A percentile compares a stretch with the other conserved stretches of the same genome.
Conservation (phyloP, 2,797 vertebrate genomes). For the Hydrocynus forskahlii region DNA sequence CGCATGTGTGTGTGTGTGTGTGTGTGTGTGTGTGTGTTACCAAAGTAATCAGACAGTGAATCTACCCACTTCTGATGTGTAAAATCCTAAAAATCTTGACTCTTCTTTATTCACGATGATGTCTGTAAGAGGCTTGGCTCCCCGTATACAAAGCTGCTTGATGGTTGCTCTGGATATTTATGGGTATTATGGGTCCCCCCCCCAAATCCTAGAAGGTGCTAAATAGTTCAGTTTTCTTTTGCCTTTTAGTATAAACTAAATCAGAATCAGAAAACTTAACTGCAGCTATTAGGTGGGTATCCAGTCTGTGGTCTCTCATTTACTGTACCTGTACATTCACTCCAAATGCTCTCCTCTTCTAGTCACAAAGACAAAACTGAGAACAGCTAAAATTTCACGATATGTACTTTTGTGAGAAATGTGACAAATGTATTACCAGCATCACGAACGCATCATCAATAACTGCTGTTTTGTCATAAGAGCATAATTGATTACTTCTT, state of each 20-base stretch:
- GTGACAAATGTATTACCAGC: no score
- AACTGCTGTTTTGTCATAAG: no score
- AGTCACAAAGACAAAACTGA: background rate
- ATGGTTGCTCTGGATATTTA: background rate
- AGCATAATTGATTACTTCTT: no score
- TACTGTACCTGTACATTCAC: no score
- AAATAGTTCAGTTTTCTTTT: background rate
- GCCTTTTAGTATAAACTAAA: background rate
- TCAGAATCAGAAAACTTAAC: no score
- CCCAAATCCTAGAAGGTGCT: background rate
- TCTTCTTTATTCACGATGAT: background rate
- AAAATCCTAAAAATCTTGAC: constrained; percentile 11
- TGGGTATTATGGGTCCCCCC: background rate
- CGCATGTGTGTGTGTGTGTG: no score
- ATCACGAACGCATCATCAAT: no score
- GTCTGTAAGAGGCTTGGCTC: background rate
- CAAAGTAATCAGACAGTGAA: constrained; percentile 47
- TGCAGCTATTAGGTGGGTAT: background rate
- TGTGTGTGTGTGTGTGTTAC: constrained; percentile 36
- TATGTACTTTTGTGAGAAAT: no score
- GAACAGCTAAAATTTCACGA: background rate
- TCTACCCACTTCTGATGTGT: constrained; percentile 36
- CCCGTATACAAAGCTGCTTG: background rate
- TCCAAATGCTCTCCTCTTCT: no score
- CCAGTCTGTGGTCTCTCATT: no score